Evolutionary conservation across 2,113 vertebrate species (phyloP).

Genomic region (Scomber scombrus): DNA sequence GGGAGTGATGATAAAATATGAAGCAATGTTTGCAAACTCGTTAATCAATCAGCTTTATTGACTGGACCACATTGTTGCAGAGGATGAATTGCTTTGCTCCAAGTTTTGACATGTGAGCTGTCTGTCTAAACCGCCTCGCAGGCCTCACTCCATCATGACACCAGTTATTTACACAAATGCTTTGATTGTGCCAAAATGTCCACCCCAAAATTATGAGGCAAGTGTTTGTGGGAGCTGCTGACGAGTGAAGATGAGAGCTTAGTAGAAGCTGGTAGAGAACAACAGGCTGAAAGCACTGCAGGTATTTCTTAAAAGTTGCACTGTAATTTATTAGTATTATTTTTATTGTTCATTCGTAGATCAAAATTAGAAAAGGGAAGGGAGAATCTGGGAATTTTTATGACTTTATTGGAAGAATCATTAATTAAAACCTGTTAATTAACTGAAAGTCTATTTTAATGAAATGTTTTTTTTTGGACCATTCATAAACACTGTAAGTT

Average conservation of each 20-base stretch:
- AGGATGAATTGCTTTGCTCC: not conserved
- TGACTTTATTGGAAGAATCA: constrained; percentile 48
- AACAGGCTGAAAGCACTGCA: constrained; percentile 42
- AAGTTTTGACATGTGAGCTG: not conserved
- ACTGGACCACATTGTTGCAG: not conserved
- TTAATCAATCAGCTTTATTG: not conserved
- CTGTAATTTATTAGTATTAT: constrained; percentile 82
- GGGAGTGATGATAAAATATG: not conserved
- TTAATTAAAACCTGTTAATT: constrained; percentile 11
- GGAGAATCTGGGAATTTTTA: constrained; percentile 55
- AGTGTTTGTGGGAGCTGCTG: constrained; percentile 53
- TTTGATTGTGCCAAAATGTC: constrained; percentile 78
- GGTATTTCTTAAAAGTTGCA: constrained; percentile 76
- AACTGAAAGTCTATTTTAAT: constrained; percentile 52
- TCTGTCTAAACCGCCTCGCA: constrained; percentile 12
- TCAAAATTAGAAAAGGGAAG: constrained; percentile 31
- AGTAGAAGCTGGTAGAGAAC: constrained; percentile 1
- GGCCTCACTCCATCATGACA: not conserved
- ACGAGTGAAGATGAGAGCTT: not conserved
- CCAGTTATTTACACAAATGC: constrained; percentile 37
- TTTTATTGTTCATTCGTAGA: constrained; percentile 68
- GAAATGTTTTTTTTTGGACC: constrained; percentile 49
- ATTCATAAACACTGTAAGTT: constrained; percentile 34
- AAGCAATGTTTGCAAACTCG: too few relatives aligned
- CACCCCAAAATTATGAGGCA: constrained; percentile 37